These are phyloP conservation scores for Huso huso DNA, from an alignment of 2,797 vertebrate species.

Conservation along the genomic window DNA sequence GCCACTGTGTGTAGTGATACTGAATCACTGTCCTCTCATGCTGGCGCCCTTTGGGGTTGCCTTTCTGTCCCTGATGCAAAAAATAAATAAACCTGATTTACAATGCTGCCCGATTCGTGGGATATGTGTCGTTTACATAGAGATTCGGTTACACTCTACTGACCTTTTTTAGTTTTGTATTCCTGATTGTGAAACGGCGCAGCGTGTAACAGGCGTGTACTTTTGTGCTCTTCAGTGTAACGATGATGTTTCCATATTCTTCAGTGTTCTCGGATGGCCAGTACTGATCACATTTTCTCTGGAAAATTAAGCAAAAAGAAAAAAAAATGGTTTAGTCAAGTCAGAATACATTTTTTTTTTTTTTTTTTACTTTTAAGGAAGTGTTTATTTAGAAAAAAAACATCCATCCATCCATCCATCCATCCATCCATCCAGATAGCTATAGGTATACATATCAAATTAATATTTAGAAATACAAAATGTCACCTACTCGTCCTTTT, in stretches of 20 bases:
- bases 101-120: background rate
- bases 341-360: too few species aligned
- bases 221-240: slow-evolving; percentile 89
- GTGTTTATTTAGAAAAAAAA: background rate
- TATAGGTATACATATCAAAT: background rate
- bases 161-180: slow-evolving; percentile 93
- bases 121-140: background rate
- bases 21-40: slow-evolving; percentile 84
- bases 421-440: background rate
- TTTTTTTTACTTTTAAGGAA: background rate
- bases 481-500: slow-evolving; percentile 84
- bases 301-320: slow-evolving; percentile 28
- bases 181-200: slow-evolving; percentile 82
- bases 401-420: background rate
- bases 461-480: too few species aligned
- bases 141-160: background rate
- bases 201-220: slow-evolving; percentile 91
- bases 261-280: slow-evolving; percentile 94
- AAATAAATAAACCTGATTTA: background rate
- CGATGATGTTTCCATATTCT: slow-evolving; percentile 90
- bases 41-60: slow-evolving; percentile 76
- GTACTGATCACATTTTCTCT: slow-evolving; percentile 98
- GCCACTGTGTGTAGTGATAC: slow-evolving; percentile 98
- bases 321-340: background rate
- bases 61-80: slow-evolving; percentile 73